Conservation (phyloP, 2,797 vertebrate genomes). For the Phoebastria nigripes region DNA sequence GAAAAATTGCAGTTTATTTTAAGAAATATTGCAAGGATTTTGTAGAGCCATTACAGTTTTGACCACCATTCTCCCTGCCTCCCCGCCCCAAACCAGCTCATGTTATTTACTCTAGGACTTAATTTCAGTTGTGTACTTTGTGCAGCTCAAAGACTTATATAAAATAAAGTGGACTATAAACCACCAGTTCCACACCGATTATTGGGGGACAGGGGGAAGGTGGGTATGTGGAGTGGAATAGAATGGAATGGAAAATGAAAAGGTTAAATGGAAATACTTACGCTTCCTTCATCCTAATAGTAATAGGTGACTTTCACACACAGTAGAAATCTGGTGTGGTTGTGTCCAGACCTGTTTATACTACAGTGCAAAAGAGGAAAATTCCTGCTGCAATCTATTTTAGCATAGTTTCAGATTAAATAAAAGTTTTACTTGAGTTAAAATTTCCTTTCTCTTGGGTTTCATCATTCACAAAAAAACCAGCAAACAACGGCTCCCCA, state of each 20-base stretch:
- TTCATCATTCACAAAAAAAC: background rate
- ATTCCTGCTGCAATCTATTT: background rate
- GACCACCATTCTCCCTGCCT: rapidly evolving
- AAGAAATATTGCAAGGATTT: background rate
- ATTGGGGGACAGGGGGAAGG: background rate
- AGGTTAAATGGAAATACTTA: background rate
- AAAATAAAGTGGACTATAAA: background rate
- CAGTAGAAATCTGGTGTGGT: background rate
- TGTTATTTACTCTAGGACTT: background rate
- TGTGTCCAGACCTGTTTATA: background rate
- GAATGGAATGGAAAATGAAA: background rate
- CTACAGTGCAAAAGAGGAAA: background rate
- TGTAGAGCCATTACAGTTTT: background rate
- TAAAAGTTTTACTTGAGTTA: background rate
- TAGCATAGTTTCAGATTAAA: background rate
- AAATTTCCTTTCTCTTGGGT: background rate
- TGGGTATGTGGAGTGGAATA: background rate
- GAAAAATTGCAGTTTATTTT: background rate
- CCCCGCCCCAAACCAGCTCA: background rate
- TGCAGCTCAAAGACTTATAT: background rate
- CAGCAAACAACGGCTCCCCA: rapidly evolving
- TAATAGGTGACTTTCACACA: background rate
- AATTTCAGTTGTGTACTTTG: background rate
- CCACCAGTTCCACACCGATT: background rate
- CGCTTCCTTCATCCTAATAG: background rate